Conservation (phyloP, 2,888 invertebrate genomes). For the Panzeria rudis region DNA sequence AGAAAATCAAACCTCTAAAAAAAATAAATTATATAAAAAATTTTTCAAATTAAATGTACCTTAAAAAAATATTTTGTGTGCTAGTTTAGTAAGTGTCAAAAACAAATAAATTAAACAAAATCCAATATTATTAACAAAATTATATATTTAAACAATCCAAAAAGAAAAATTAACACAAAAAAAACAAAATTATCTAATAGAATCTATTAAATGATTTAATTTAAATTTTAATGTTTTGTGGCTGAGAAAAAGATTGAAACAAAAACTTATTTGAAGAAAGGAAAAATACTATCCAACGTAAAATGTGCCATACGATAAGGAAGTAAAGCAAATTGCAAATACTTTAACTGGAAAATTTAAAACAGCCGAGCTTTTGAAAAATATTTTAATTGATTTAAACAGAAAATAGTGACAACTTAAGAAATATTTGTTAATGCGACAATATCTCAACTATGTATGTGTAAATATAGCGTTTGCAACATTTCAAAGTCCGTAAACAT, state of each 20-base stretch:
- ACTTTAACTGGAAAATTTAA: too few species aligned
- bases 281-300: slow-evolving; percentile 57
- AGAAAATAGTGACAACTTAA: too few species aligned
- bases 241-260: slow-evolving; percentile 46
- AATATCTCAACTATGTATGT: too few species aligned
- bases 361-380: too few species aligned
- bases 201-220: slow-evolving; percentile 35
- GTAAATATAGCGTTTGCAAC: too few species aligned
- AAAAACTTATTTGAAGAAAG: slow-evolving; percentile 39
- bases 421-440: too few species aligned
- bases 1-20: slow-evolving; percentile 50
- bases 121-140: slow-evolving; percentile 70
- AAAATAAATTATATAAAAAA: slow-evolving; percentile 50
- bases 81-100: slow-evolving; percentile 82
- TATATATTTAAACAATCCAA: slow-evolving; percentile 63
- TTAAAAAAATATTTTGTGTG: slow-evolving; percentile 82
- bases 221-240: slow-evolving; percentile 64
- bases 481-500: too few species aligned
- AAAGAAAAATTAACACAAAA: slow-evolving; percentile 42
- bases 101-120: slow-evolving; percentile 70
- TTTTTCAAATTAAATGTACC: slow-evolving; percentile 80
- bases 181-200: slow-evolving; percentile 53
- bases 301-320: slow-evolving; percentile 60
- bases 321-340: too few species aligned
- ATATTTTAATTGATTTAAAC: too few species aligned